Percentiles rank a stretch among this genome's conserved stretches.
phyloP scores from a whole-genome alignment of 1,140 invertebrate species.

The Drosophila murphyi region DNA sequence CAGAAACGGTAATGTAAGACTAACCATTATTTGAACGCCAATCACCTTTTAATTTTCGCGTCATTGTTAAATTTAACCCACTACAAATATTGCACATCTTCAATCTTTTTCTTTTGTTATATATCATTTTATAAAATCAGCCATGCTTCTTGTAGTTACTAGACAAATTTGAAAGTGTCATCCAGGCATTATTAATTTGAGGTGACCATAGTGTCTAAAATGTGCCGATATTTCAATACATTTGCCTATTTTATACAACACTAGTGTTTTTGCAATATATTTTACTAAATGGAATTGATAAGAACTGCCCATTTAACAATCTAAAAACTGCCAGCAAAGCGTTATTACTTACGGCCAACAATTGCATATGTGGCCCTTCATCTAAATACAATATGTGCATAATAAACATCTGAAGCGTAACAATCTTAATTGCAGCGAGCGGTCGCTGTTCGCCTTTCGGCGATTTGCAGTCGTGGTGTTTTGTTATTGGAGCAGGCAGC shows the following conservation, averaged over 20 bases:
- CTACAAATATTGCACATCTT: too few relatives aligned
- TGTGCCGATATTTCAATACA: conserved; percentile 5
- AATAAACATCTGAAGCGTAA: conserved; percentile 9
- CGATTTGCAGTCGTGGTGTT: conserved; percentile 73
- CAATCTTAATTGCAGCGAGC: conserved; percentile 24
- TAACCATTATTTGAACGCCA: not conserved
- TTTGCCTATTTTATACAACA: conserved; percentile 20
- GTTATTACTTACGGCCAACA: not conserved
- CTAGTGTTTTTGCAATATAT: conserved; percentile 42
- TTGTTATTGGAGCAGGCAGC: conserved; percentile 69
- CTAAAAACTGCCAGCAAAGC: conserved; percentile 37
- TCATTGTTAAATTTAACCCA: too few relatives aligned
- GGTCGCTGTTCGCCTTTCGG: conserved; percentile 22
- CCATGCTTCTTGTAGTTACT: too few relatives aligned
- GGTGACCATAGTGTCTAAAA: conserved; percentile 14
- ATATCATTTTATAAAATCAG: not conserved
- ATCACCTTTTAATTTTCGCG: too few relatives aligned
- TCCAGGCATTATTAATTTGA: not conserved
- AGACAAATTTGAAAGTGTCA: conserved; percentile 1
- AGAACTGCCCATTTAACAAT: conserved; percentile 37
- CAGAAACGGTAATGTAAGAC: too few relatives aligned
- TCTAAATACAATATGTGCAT: conserved; percentile 14
- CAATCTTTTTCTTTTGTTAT: not conserved
- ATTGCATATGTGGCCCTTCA: conserved; percentile 12
- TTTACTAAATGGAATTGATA: conserved; percentile 43